Evolutionary conservation across 2,888 invertebrate species (phyloP).

Genomic region (Cephus sareptanus): DNA sequence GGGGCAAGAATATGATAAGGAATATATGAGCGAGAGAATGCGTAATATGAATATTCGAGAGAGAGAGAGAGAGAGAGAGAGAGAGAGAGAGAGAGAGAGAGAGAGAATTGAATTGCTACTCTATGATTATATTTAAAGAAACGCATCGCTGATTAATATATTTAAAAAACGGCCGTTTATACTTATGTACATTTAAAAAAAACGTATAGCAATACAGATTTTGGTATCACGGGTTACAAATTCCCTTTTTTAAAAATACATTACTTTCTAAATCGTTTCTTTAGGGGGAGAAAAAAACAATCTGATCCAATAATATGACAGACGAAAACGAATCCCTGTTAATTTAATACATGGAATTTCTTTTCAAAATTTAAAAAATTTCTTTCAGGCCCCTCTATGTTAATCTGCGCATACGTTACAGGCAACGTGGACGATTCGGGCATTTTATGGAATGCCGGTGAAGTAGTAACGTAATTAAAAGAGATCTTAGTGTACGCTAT

Average conservation of each 20-base stretch:
- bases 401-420: conserved; percentile 33
- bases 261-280: neutral
- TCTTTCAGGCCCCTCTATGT: conserved; percentile 21
- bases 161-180: neutral
- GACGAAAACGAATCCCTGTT: neutral
- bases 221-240: neutral
- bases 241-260: neutral
- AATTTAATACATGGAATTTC: neutral
- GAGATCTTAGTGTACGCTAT: conserved; percentile 27
- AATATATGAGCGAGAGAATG: neutral
- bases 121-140: conserved; percentile 37
- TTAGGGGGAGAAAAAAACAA: neutral
- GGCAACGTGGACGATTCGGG: conserved; percentile 47
- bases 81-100: neutral
- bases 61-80: too few relatives aligned
- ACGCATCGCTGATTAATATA: conserved; percentile 50
- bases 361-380: neutral
- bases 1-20: neutral
- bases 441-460: conserved; percentile 38
- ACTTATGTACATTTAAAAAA: conserved; percentile 12
- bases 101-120: conserved; percentile 29
- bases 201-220: conserved; percentile 19
- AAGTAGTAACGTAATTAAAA: conserved; percentile 23
- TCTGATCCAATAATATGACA: neutral
- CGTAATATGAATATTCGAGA: neutral